Conservation (phyloP, 2,888 invertebrate genomes). For the Parnassius smintheus region DNA sequence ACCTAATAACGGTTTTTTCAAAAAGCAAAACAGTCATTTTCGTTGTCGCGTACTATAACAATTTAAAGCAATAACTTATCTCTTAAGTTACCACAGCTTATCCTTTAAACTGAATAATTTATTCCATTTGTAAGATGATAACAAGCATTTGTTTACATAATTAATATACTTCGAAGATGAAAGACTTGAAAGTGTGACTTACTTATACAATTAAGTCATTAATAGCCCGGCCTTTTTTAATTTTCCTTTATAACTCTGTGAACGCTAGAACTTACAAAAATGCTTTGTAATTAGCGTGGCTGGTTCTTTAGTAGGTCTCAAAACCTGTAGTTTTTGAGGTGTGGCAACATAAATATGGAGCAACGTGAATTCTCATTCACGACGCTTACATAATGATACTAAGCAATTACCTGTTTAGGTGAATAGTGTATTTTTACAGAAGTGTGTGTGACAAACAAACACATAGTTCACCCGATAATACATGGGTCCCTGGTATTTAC, state of each 20-base stretch:
- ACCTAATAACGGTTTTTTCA: too few relatives aligned
- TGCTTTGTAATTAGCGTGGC: conserved; percentile 14
- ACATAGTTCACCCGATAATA: too few relatives aligned
- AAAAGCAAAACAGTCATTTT: too few relatives aligned
- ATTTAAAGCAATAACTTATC: too few relatives aligned
- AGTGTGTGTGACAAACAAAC: too few relatives aligned
- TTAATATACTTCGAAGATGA: conserved; percentile 14
- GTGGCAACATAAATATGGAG: conserved; percentile 23
- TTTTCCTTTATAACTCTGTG: conserved; percentile 12
- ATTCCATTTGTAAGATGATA: background rate
- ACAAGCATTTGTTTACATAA: conserved; percentile 9
- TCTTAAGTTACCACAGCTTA: too few relatives aligned
- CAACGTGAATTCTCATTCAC: conserved; percentile 24
- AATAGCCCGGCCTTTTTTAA: conserved; percentile 9
- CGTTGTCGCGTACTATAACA: too few relatives aligned
- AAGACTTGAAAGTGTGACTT: conserved; percentile 19
- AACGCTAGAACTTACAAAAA: conserved; percentile 10
- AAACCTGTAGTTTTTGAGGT: conserved; percentile 27
- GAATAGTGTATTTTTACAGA: background rate
- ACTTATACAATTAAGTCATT: conserved; percentile 19
- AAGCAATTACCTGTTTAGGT: conserved; percentile 19
- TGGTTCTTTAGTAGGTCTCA: conserved; percentile 17
- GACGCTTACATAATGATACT: conserved; percentile 22
- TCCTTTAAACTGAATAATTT: too few relatives aligned
- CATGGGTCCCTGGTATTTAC: too few relatives aligned